Conservation (phyloP, 2,888 invertebrate genomes). For the Leptinotarsa rubiginosa region DNA sequence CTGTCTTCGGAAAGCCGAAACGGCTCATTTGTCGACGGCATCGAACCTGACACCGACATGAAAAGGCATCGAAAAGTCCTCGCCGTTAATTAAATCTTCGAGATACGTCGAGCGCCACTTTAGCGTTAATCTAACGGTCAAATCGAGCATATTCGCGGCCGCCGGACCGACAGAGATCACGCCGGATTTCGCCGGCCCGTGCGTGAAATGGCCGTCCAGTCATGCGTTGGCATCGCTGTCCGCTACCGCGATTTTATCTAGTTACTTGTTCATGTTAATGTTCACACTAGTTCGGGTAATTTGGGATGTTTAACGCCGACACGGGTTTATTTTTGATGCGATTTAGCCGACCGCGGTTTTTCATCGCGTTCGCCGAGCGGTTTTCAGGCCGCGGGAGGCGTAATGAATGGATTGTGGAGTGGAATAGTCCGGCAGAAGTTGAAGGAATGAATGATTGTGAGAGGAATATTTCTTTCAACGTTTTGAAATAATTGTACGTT, state of each 20-base stretch:
- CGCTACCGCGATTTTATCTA: constrained; percentile 56
- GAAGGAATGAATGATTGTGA: not conserved
- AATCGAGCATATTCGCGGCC: constrained; percentile 48
- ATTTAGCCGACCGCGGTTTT: constrained; percentile 39
- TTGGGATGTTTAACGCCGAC: constrained; percentile 50
- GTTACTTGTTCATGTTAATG: constrained; percentile 57
- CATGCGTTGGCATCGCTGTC: constrained; percentile 52
- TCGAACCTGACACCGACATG: constrained; percentile 24
- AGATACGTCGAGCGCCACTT: constrained; percentile 38
- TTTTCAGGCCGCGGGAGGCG: no score
- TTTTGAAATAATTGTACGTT: no score
- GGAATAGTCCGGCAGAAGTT: not conserved
- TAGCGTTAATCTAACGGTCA: constrained; percentile 38
- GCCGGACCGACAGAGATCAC: constrained; percentile 45
- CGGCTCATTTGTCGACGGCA: no score
- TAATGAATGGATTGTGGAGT: not conserved
- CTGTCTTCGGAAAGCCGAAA: not conserved
- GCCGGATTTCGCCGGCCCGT: constrained; percentile 49
- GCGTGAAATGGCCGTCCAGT: constrained; percentile 55
- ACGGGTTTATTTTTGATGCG: constrained; percentile 50
- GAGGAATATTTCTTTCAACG: no score
- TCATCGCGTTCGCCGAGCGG: constrained; percentile 25
- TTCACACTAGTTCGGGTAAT: constrained; percentile 55
- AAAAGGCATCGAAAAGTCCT: constrained; percentile 37
- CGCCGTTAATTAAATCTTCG: constrained; percentile 41